Base-by-base conservation (phyloP, 2,113 vertebrate species). In the Podilymbus podiceps region DNA sequence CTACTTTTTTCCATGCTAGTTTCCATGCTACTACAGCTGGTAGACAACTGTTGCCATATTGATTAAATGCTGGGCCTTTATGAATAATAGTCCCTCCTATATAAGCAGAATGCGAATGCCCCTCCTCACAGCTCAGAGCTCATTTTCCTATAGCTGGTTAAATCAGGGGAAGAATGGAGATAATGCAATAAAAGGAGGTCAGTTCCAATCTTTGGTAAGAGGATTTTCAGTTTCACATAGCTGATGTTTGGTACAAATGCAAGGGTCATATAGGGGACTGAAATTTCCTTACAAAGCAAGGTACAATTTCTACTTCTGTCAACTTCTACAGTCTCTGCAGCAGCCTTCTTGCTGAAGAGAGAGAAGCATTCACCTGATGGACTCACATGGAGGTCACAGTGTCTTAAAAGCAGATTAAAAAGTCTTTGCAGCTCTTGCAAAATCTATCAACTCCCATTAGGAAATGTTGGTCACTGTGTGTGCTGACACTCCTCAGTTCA, bases 11-110 rank as follows among this genome's bases (percentile, higher is more conserved):
- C 93, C 90, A 74, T 66, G 55, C 71, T 85, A 74, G 19, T 46
- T n/a, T n/a, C 24, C 88, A 85, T 96, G 71, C 46, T 94, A 46
- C 64, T 93, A 77, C 78, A 96, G 71, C 71, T 90, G 78, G 66
- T 68, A 90, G 82, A 90, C 77, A 91, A 93, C 62, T 67, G 81
- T 85, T 93, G 75, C 85, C 82, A 62, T 85, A 88, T 74, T 85
- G 75, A 74, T 93, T 69, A 83, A 90, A 79, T 71, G 23, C n/a
- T 80, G 58, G 24, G 9, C 10, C 55, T 79, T 79, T 55, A 85
- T 83, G 62, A 88, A 82, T 82, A 73, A 62, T 68, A 71, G 74
- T 23, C 27, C 22, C 17, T 68, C 64, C 62, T 52, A 31, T 53
- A 49, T 13, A 11, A 64, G n/a, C 23, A 64, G 24, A 31, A 59